Percentiles rank a stretch among this genome's conserved stretches.
Conservation (phyloP, 2,113 vertebrate species). For the human (Homo sapiens) region GRCh38 chr4:128976001-128976500, state of each 20-base stretch:
- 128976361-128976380: background rate
- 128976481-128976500: background rate
- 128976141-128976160: background rate
- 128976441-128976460: background rate
- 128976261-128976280: background rate
- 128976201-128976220: background rate
- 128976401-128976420: background rate
- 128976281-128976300: background rate
- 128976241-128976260: background rate
- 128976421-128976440: background rate
- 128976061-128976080: background rate
- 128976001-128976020: background rate
- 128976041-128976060: slow-evolving; percentile 18
- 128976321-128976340: background rate
- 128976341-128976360: background rate
- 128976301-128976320: background rate
- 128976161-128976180: background rate
- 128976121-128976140: background rate
- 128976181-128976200: background rate
- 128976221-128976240: background rate
- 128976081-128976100: background rate
- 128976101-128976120: background rate
- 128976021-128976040: background rate
- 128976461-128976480: background rate
- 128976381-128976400: background rate